Conservation (phyloP, 1,140 invertebrate genomes). For the Lepidurus apus region DNA sequence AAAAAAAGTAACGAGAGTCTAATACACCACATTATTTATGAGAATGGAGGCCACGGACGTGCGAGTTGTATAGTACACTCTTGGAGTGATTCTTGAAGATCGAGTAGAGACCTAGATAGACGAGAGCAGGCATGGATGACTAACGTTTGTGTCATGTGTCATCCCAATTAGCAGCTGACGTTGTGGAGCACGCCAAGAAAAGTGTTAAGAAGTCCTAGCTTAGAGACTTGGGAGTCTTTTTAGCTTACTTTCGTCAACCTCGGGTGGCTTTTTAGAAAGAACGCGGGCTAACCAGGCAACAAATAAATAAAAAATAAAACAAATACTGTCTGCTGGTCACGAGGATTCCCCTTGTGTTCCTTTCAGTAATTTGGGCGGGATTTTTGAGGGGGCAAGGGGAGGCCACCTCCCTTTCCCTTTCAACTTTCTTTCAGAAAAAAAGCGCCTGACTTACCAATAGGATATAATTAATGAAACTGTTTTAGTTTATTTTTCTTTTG, state of each 20-base stretch:
- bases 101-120: slow-evolving; percentile 24
- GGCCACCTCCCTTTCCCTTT: background rate
- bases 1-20: background rate
- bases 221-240: background rate
- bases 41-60: background rate
- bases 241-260: background rate
- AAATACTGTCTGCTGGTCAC: background rate
- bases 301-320: too few relatives aligned
- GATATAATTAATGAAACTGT: background rate
- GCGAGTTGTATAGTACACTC: slow-evolving; percentile 10
- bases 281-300: slow-evolving; percentile 3
- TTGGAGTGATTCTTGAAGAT: background rate
- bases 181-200: background rate
- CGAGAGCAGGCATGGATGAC: background rate
- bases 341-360: background rate
- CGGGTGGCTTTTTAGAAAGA: background rate
- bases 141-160: slow-evolving; percentile 17
- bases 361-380: background rate
- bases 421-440: background rate
- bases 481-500: too few relatives aligned
- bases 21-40: background rate
- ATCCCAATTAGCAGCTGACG: slow-evolving; percentile 21
- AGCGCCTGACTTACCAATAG: background rate
- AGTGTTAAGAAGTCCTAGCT: background rate
- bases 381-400: background rate